These are phyloP conservation scores for Mugil cephalus DNA, from an alignment of 2,113 vertebrate genomes.

Conservation along the genomic window DNA sequence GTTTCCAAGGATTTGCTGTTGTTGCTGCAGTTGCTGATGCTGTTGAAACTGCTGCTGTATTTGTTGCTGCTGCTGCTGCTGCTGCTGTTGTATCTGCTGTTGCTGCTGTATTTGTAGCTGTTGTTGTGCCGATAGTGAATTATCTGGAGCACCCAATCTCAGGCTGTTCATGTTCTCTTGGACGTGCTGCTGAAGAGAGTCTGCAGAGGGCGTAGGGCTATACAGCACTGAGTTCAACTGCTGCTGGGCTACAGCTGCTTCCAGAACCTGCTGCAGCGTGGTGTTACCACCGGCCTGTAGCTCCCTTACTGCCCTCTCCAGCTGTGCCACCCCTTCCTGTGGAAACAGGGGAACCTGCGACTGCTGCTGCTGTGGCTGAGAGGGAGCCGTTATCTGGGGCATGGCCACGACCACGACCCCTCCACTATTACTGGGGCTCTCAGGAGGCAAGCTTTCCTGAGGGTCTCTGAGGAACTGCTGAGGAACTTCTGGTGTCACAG, in stretches of 20 bases:
- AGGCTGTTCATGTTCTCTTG: constrained; percentile 91
- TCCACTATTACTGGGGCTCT: constrained; percentile 78
- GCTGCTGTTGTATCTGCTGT: constrained; percentile 60
- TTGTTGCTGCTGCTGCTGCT: neutral
- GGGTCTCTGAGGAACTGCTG: constrained; percentile 89
- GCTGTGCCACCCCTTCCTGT: constrained; percentile 89
- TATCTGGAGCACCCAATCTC: constrained; percentile 87
- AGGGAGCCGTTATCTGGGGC: constrained; percentile 82
- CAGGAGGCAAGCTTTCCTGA: constrained; percentile 88
- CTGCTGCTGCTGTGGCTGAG: constrained; percentile 87
- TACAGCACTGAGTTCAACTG: constrained; percentile 85
- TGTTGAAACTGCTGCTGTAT: neutral
- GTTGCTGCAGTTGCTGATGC: constrained; percentile 59
- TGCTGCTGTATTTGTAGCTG: constrained; percentile 84
- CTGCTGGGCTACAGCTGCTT: constrained; percentile 83
- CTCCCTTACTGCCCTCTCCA: constrained; percentile 94
- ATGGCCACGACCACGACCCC: constrained; percentile 80
- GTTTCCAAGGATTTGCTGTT: constrained; percentile 71
- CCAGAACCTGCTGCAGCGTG: constrained; percentile 81
- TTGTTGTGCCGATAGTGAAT: constrained; percentile 86
- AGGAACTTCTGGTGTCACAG: constrained; percentile 91
- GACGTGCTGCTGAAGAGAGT: constrained; percentile 85
- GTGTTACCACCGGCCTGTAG: constrained; percentile 84
- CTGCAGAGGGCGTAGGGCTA: constrained; percentile 78
- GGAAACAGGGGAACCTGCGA: constrained; percentile 89